A percentile compares a stretch with the other conserved stretches of the same genome.
Conservation (phyloP, 2,888 invertebrate species). For the Andrena camellia region DNA sequence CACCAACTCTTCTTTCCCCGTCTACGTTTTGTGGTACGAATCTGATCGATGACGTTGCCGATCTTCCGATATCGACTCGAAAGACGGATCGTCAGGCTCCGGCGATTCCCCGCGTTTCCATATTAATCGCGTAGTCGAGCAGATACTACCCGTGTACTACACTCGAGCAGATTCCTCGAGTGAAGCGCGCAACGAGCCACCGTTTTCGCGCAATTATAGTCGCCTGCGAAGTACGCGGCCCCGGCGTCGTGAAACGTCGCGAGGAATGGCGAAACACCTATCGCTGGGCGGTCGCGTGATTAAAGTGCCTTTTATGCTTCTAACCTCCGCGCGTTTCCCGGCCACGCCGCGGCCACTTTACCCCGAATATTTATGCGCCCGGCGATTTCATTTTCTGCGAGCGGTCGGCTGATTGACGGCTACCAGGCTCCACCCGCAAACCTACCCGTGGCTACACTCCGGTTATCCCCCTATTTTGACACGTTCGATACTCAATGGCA, state of each 20-base stretch:
- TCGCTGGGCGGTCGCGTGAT: conserved; percentile 36
- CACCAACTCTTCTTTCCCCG: background rate
- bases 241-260: background rate
- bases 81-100: conserved; percentile 32
- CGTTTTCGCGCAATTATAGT: no score
- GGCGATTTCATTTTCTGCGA: conserved; percentile 32
- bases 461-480: conserved; percentile 31
- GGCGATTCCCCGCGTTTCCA: background rate
- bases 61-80: conserved; percentile 41
- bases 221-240: background rate
- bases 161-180: no score
- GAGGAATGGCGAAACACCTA: background rate
- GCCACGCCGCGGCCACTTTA: background rate
- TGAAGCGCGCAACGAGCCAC: no score
- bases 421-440: background rate
- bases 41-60: conserved; percentile 71
- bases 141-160: no score
- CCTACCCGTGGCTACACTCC: no score
- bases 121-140: background rate
- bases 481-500: conserved; percentile 16
- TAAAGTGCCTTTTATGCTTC: conserved; percentile 59
- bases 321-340: background rate
- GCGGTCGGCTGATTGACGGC: conserved; percentile 23
- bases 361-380: conserved; percentile 21
- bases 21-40: conserved; percentile 53